Evolutionary conservation across 2,113 vertebrate genomes (phyloP), one percentile per base, ranked within the genome.

Genomic region (Peromyscus maniculatus): DNA sequence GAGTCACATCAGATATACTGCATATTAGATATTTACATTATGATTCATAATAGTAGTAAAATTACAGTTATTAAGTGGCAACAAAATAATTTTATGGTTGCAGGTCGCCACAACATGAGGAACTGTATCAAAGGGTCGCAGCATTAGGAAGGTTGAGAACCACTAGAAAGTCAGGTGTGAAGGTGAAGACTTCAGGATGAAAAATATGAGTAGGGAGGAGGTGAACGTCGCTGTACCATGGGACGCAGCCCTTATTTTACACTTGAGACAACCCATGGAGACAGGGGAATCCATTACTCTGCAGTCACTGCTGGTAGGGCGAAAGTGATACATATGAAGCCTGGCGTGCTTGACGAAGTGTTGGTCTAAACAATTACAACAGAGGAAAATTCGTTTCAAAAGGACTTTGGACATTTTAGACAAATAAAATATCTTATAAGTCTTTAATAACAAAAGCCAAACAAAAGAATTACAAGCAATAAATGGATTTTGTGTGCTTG

Each of bases 341-440:
- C 17, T 7, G 6, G 46, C 13, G 31, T 33, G 2, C 31, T 16
- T 88, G 17, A 52, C 87, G 84, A 78, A 91, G 89, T 49, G 7
- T 28, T 80, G 75, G 79, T 74, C 84, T 71, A 74, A 59, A 89
- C 36, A 96, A 78, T 36, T 62, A 28, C 17, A 62, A 52, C 26
- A 59, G 22, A 31, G 62, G 91, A 89, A 72, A n/a, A 49, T 7
- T 3, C 11, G 24, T 87, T 39, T 75, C 75, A 15, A 33, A n/a
- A 31, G 86, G 24, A 59, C 52, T 26, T 69, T 91, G 74, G n/a
- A 80, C 39, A 80, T 88, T 62, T 64, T 62, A 91, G 79, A 92
- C 59, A 66, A 92, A 87, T 21, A 71, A 87, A 92, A 91, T n/a
- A 78, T 49, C 36, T 91, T 72, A 55, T 87, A 75, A 43, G 66